Evolutionary conservation across 2,113 vertebrate genomes (phyloP).

Genomic region (Larimichthys crocea): DNA sequence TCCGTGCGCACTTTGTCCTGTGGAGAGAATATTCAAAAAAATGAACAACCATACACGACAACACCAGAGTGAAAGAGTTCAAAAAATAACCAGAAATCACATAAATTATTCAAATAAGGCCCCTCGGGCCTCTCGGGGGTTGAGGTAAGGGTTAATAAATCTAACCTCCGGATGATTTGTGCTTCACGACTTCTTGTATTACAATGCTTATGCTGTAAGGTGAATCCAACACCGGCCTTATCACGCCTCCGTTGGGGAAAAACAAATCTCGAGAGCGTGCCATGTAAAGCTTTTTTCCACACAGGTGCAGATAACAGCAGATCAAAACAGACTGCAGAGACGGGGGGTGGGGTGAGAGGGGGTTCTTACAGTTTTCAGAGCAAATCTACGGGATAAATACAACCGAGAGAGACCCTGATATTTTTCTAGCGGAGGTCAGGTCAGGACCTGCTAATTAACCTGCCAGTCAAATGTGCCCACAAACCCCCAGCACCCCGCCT

Average conservation of each 20-base stretch:
- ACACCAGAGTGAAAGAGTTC: background rate
- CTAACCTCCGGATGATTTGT: background rate
- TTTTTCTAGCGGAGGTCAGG: slow-evolving; percentile 32
- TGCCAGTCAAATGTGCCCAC: slow-evolving; percentile 67
- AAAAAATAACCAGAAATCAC: background rate
- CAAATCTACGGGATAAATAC: slow-evolving; percentile 31
- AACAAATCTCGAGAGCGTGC: background rate
- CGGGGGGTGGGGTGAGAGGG: background rate
- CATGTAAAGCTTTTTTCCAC: slow-evolving; percentile 8
- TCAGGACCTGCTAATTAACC: slow-evolving; percentile 67
- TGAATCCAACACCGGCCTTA: background rate
- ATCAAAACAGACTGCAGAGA: background rate
- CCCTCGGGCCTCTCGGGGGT: background rate
- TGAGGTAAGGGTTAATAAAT: background rate
- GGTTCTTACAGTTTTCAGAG: slow-evolving; percentile 20
- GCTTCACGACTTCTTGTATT: background rate
- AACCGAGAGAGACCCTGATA: slow-evolving; percentile 29
- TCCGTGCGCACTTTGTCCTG: slow-evolving; percentile 96
- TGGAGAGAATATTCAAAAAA: slow-evolving; percentile 16
- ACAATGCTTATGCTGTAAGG: background rate
- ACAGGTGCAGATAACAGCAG: slow-evolving; percentile 15
- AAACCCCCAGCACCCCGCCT: slow-evolving; percentile 6
- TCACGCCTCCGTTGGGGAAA: background rate
- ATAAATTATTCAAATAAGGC: too few species aligned
- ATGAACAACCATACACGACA: background rate